Conservation (phyloP, 2,888 invertebrate genomes). For the Cyclophora albipunctata region DNA sequence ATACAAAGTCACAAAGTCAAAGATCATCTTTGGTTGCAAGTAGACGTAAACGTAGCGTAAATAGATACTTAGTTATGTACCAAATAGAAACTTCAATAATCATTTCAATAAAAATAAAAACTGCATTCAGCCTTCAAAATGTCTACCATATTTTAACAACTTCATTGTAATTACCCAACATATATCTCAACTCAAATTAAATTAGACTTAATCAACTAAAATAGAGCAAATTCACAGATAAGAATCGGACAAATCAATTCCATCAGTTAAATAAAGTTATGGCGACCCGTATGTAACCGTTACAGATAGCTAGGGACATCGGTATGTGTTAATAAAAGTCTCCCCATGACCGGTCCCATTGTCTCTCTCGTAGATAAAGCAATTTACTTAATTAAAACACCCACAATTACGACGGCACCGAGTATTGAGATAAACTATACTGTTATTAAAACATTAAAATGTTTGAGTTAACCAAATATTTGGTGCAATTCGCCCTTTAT, state of each 20-base stretch:
- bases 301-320: constrained; percentile 52
- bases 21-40: too few relatives aligned
- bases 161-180: too few relatives aligned
- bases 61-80: too few relatives aligned
- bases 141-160: too few relatives aligned
- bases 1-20: too few relatives aligned
- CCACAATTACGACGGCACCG: constrained; percentile 33
- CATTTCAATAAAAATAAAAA: too few relatives aligned
- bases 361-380: constrained; percentile 66
- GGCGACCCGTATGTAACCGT: constrained; percentile 52
- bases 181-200: too few relatives aligned
- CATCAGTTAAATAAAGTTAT: constrained; percentile 62
- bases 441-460: constrained; percentile 52
- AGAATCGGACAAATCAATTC: constrained; percentile 70
- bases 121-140: too few relatives aligned
- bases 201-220: too few relatives aligned
- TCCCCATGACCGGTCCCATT: constrained; percentile 56
- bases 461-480: constrained; percentile 14
- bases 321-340: constrained; percentile 54
- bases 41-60: too few relatives aligned
- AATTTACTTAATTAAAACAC: constrained; percentile 72
- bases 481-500: not conserved
- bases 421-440: constrained; percentile 52
- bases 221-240: constrained; percentile 29
- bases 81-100: too few relatives aligned